These are phyloP conservation scores for Metaphire vulgaris DNA, from an alignment of 1,140 invertebrate genomes.

Conservation along the genomic window DNA sequence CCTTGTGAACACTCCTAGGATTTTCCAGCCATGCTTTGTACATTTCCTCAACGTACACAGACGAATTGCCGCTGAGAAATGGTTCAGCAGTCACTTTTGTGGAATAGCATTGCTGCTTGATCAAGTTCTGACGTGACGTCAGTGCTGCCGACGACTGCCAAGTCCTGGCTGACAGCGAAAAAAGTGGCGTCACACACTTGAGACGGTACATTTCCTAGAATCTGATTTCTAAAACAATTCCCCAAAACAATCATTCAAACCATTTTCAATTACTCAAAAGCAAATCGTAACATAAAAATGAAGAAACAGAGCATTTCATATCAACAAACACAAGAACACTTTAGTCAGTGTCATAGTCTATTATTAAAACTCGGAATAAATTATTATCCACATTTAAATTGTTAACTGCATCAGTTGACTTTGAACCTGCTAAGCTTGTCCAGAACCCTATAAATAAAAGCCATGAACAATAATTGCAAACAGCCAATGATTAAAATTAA, in stretches of 20 bases:
- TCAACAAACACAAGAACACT: too few relatives aligned
- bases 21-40: slow-evolving; percentile 93
- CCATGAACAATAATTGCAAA: too few relatives aligned
- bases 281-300: too few relatives aligned
- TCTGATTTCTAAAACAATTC: background rate
- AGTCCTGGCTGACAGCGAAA: background rate
- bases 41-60: slow-evolving; percentile 94
- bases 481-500: too few relatives aligned
- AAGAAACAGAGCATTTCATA: too few relatives aligned
- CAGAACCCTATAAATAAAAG: too few relatives aligned
- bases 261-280: too few relatives aligned
- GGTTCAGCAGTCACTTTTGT: slow-evolving; percentile 41
- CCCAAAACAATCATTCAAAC: background rate
- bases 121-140: background rate
- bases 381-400: too few relatives aligned
- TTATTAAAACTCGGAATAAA: too few relatives aligned
- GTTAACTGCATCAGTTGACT: too few relatives aligned
- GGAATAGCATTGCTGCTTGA: background rate
- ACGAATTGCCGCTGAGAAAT: slow-evolving; percentile 65
- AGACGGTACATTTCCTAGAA: background rate
- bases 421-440: too few relatives aligned
- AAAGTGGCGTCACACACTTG: background rate
- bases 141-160: background rate
- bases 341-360: too few relatives aligned
- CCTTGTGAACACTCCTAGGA: slow-evolving; percentile 89